Conservation (phyloP, 23 tunicate genomes). For the Halocynthia roretzi region DNA sequence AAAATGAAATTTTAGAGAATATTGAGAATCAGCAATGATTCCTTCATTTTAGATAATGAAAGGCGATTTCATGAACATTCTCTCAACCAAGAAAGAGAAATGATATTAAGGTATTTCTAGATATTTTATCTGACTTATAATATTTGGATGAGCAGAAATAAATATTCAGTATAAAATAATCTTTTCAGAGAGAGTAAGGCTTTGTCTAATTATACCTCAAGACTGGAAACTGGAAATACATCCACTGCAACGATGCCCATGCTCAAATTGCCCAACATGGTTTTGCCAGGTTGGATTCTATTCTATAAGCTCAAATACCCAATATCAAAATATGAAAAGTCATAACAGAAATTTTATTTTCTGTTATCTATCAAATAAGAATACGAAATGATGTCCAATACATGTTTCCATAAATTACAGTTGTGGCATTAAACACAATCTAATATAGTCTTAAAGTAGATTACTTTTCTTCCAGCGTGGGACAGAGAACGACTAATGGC, state of each 20-base stretch:
- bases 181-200: constrained; percentile 16
- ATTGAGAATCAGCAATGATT: not conserved
- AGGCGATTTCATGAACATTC: constrained; percentile 9
- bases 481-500: constrained; percentile 22
- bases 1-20: not conserved
- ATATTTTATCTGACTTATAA: not conserved
- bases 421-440: too few relatives aligned
- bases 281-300: constrained; percentile 8
- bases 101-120: constrained; percentile 7
- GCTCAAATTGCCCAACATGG: constrained; percentile 8
- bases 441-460: not conserved
- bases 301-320: too few relatives aligned
- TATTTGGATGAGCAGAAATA: not conserved
- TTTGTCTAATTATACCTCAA: constrained; percentile 19
- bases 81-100: constrained; percentile 22
- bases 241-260: constrained; percentile 1
- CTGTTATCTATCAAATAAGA: too few relatives aligned
- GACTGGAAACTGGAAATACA: constrained; percentile 5
- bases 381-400: too few relatives aligned
- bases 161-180: not conserved
- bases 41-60: constrained; percentile 4
- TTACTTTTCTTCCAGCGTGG: constrained; percentile 7
- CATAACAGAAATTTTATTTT: too few relatives aligned
- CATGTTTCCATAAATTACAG: too few relatives aligned
- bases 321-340: too few relatives aligned